Base-by-base conservation (phyloP, 2,888 invertebrate genomes). In the Apamea sordens region DNA sequence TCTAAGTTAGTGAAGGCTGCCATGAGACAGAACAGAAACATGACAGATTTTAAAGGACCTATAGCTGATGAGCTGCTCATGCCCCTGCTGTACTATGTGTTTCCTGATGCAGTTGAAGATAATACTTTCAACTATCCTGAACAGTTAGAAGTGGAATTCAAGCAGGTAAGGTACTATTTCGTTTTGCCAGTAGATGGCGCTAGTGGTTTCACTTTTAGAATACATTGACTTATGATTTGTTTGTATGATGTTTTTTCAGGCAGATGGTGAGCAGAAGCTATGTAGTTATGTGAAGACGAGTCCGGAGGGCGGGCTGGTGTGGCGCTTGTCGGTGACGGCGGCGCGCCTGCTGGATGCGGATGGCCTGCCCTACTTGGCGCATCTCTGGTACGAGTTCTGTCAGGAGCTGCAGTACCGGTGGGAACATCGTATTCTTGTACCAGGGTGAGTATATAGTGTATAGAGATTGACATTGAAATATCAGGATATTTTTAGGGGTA, bases 331-430 rank as follows among this genome's bases (percentile, higher is more conserved):
- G 0, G 97, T 98, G 47, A 97, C 98, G 50, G 97, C 98, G 86
- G 98, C 98, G 36, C 98, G 98, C 79, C 97, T 98, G 69, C 97
- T 98, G 74, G 98, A 98, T 85, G 98, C 98, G 63, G 97, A 98
- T 36, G 98, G 98, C 1, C 98, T 98, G 10, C 97, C 98, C 0
- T 98, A 98, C 73, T 97, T 99, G 76, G 98, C 99, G 0, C 99
- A 99, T 92, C 93, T 99, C 24, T 99, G 99, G 99, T 98, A 98
- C 90, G 99, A 99, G 93, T 98, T 99, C 92, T 97, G 98, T 0
- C 98, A 99, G 89, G 99, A 99, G 94, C 97, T 99, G 93, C 97
- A 99, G 84, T 98, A 98, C 91, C 97, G 99, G 50, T 99, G 99
- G 98, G 99, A 99, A 90, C 98, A 98, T 90, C 97, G 97, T 75